These are phyloP conservation scores for Notocelia uddmanniana DNA, from an alignment of 2,888 invertebrate species.

Conservation along the genomic window DNA sequence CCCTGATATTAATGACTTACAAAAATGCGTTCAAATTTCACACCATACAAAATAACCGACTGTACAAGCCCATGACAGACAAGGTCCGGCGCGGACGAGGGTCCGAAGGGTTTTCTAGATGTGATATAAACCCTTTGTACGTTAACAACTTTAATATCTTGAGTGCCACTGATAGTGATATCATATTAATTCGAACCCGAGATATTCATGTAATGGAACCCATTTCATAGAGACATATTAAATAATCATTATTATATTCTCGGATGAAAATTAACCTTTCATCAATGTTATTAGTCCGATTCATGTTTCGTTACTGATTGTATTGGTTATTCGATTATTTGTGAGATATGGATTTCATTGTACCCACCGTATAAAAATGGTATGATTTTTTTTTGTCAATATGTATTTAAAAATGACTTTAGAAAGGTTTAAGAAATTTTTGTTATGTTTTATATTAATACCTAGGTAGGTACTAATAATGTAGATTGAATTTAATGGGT, in stretches of 20 bases:
- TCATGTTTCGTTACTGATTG: not conserved
- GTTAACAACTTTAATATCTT: constrained; percentile 36
- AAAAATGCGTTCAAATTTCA: constrained; percentile 8
- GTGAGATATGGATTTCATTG: not conserved
- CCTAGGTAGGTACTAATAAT: too few species aligned
- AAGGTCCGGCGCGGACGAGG: constrained; percentile 27
- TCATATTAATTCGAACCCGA: constrained; percentile 16
- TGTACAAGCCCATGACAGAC: constrained; percentile 15
- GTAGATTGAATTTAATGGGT: too few species aligned
- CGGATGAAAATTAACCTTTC: constrained; percentile 8
- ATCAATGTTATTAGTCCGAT: not conserved
- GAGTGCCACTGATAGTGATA: constrained; percentile 21
- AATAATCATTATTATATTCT: constrained; percentile 2
- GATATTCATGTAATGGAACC: constrained; percentile 3
- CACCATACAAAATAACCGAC: constrained; percentile 11
- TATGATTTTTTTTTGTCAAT: too few species aligned
- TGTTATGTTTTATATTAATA: too few species aligned
- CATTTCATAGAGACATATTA: not conserved
- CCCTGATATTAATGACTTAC: not conserved
- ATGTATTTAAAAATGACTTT: not conserved
- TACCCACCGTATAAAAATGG: not conserved
- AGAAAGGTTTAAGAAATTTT: not conserved
- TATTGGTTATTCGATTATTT: not conserved
- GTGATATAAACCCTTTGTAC: constrained; percentile 30
- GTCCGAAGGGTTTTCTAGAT: constrained; percentile 29